phyloP scores from a whole-genome alignment of 2,113 vertebrate species.

The Tupaia chinensis region DNA sequence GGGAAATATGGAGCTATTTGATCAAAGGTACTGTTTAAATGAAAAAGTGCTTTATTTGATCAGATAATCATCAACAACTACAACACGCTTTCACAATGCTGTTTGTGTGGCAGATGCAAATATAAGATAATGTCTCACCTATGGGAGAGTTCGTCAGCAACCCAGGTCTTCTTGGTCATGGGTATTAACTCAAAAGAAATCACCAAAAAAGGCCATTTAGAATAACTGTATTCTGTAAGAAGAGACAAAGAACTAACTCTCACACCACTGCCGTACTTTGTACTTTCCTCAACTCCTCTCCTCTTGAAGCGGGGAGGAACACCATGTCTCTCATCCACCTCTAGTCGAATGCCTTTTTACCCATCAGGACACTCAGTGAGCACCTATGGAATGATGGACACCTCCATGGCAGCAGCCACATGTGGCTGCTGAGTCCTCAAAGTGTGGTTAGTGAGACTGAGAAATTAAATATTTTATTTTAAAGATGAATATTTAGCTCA shows the following conservation, averaged over 20 bases:
- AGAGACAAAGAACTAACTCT: not conserved
- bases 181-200: slow-evolving; percentile 31
- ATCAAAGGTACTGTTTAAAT: slow-evolving; percentile 58
- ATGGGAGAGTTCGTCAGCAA: not conserved
- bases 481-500: not conserved
- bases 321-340: not conserved
- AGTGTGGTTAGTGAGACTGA: not conserved
- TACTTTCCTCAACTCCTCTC: not conserved
- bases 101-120: not conserved
- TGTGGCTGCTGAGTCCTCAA: not conserved
- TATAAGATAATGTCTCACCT: slow-evolving; percentile 3
- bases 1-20: slow-evolving; percentile 48
- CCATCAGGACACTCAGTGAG: not conserved
- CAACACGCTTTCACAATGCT: not conserved
- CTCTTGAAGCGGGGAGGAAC: not conserved
- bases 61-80: slow-evolving; percentile 39
- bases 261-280: not conserved
- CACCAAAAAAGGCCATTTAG: not conserved
- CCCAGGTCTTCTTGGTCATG: not conserved
- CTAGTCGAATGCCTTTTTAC: not conserved
- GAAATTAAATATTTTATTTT: not conserved
- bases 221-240: not conserved
- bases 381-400: not conserved
- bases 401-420: not conserved
- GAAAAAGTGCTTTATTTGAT: slow-evolving; percentile 50